Evolutionary conservation across 2,888 invertebrate genomes (phyloP).

Genomic region (Drosophila mettleri): DNA sequence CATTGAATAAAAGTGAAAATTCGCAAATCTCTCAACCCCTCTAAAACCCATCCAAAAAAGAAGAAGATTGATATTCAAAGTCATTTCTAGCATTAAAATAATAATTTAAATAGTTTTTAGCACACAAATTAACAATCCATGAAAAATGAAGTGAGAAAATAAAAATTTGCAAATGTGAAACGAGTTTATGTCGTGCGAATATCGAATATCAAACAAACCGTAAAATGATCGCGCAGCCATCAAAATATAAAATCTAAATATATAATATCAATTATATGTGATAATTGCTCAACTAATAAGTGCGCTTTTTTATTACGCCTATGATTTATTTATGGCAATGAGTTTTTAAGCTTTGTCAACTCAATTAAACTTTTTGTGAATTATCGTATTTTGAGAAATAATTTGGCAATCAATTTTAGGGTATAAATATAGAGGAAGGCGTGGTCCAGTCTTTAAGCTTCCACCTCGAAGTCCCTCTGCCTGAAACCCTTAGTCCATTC

Average conservation of each 20-base stretch:
- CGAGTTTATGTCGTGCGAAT: background rate
- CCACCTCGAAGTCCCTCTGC: too few species aligned
- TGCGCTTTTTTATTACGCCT: background rate
- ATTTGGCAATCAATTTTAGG: background rate
- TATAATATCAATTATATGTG: background rate
- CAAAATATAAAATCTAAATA: background rate
- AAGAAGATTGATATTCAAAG: background rate
- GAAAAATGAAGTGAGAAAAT: background rate
- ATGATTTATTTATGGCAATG: constrained; percentile 8
- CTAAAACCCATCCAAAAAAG: too few species aligned
- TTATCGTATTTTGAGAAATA: background rate
- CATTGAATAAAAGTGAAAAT: background rate
- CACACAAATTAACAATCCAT: background rate
- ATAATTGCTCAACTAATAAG: background rate
- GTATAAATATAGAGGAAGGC: too few species aligned
- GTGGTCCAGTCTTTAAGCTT: too few species aligned
- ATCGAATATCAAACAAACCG: background rate
- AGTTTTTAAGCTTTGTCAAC: constrained; percentile 1
- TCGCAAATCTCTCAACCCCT: background rate
- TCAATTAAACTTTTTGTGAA: background rate
- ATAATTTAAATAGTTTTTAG: too few species aligned
- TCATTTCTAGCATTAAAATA: too few species aligned
- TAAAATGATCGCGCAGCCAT: constrained; percentile 1
- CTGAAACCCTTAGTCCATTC: too few species aligned
- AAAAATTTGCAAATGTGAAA: background rate